A percentile compares a stretch with the other conserved stretches of the same genome.
Conservation (phyloP, 2,113 vertebrate species). For the Cyphomyrus discorhynchus region DNA sequence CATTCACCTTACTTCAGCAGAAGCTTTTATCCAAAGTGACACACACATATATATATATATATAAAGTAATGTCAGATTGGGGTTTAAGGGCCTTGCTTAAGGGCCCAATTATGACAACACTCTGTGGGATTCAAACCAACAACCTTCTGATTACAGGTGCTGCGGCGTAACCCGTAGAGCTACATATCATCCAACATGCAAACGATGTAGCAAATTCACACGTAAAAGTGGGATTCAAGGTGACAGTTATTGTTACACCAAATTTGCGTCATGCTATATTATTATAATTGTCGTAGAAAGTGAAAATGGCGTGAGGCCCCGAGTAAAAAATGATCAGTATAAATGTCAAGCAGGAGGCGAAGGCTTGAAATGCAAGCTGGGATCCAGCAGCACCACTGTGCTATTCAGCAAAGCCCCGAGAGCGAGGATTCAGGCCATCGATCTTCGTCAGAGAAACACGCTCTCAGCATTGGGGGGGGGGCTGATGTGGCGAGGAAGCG, state of each 20-base stretch:
- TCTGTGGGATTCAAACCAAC: neutral
- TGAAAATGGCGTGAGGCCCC: neutral
- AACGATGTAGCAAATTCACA: neutral
- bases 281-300: neutral
- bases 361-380: neutral
- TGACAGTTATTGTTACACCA: neutral
- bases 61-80: neutral
- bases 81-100: neutral
- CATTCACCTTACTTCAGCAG: neutral
- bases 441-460: constrained; percentile 3
- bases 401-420: neutral
- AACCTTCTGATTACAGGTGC: neutral
- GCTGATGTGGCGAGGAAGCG: neutral
- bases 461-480: neutral
- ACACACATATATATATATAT: neutral
- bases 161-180: neutral
- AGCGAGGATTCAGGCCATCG: neutral
- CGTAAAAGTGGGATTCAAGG: neutral
- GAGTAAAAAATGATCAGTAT: neutral
- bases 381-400: neutral
- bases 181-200: neutral
- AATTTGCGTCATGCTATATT: neutral
- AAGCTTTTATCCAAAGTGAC: neutral
- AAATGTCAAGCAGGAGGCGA: neutral
- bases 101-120: neutral